phyloP scores from a whole-genome alignment of 1,140 invertebrate species.

The Ruditapes philippinarum region DNA sequence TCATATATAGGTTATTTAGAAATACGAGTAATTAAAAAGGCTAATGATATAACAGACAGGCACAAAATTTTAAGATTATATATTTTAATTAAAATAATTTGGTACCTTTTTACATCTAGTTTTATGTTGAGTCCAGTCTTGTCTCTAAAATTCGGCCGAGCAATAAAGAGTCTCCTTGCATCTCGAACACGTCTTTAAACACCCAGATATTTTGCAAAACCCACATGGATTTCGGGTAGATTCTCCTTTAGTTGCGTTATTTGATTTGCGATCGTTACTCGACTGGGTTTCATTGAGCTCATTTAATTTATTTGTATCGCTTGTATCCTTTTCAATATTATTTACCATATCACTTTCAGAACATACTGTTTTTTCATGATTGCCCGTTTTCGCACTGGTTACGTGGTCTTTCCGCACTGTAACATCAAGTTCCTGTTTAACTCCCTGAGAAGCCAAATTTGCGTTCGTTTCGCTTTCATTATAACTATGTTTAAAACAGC shows the following conservation, averaged over 20 bases:
- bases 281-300: not conserved
- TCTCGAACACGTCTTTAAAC: not conserved
- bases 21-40: too few relatives aligned
- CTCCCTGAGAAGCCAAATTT: too few relatives aligned
- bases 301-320: not conserved
- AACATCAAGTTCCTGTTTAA: too few relatives aligned
- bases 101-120: conserved; percentile 19
- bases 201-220: not conserved
- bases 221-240: not conserved
- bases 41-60: too few relatives aligned
- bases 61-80: too few relatives aligned
- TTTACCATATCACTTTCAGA: not conserved
- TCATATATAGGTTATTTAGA: too few relatives aligned
- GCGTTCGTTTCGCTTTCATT: too few relatives aligned
- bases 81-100: not conserved
- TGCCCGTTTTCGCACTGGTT: too few relatives aligned
- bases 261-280: not conserved
- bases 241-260: not conserved
- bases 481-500: not conserved
- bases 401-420: not conserved
- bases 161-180: conserved; percentile 27
- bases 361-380: not conserved
- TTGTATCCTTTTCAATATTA: not conserved
- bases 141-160: not conserved
- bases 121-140: conserved; percentile 39